Base-by-base conservation (phyloP, 2,113 vertebrate genomes). In the Dolichallabes microphthalmus region DNA sequence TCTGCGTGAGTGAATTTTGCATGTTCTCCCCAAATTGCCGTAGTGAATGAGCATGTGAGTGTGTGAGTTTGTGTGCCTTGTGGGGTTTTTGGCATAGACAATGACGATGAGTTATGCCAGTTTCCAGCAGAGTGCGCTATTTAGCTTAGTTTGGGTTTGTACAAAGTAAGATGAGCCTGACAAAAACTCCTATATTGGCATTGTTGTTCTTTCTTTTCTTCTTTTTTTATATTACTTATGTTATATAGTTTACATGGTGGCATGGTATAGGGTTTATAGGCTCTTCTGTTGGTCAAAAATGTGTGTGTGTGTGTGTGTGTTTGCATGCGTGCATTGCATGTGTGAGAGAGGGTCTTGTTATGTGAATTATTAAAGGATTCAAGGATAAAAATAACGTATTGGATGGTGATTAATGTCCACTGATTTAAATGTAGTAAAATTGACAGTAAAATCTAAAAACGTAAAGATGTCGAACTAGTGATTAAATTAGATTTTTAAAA, bases 51-150 rank as follows among this genome's bases (percentile, higher is more conserved):
- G 45, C 45, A 45, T 45, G 45, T 45, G 39, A 39, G 39, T 39
- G 39, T 39, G 39, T 39, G 45, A 6, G 39, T 45, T 5, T 45
- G 4, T 45, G 39, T 45, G 39, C 6, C 4, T 7, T 45, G 39
- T 45, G 39, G 4, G 39, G 45, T 8, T 45, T 45, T 45, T 45
- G 45, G 45, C 45, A 45, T 45, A 45, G 45, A 45, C 45, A 45
- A 45, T 45, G 45, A 45, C 45, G 6, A 45, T 45, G 7, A 45
- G 45, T 45, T 45, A 45, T 45, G 7, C 45, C 45, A 45, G 45
- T 45, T 45, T 45, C 77, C 86, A 84, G 68, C 22, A 84, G 86
- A 57, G 60, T 69, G 82, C 27, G 50, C 32, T 25, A 63, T 64
- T 22, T 52, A 87, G 69, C 39, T 19, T 55, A 30, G 50, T 80